Evolutionary conservation across 2,888 invertebrate species (phyloP).

Genomic region (Cephus pygmeus): DNA sequence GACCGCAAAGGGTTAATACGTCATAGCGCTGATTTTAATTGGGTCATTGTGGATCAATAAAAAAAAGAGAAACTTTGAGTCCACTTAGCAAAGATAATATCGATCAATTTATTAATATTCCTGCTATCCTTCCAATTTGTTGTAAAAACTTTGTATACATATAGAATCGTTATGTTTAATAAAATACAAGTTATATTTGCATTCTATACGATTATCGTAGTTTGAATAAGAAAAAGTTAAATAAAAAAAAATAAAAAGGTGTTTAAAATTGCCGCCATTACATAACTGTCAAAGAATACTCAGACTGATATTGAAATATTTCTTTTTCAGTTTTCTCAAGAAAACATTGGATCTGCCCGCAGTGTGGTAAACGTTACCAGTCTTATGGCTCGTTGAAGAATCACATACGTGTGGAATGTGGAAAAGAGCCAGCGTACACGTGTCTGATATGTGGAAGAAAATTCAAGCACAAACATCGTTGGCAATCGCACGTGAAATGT

Average conservation of each 20-base stretch:
- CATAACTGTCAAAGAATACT: no score
- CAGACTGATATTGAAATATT: background rate
- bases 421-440: slow-evolving; percentile 55
- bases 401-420: slow-evolving; percentile 57
- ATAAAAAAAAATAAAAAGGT: no score
- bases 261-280: no score
- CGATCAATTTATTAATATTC: no score
- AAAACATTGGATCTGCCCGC: slow-evolving; percentile 42
- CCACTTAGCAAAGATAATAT: no score
- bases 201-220: no score
- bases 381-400: slow-evolving; percentile 54
- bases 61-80: no score
- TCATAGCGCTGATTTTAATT: no score
- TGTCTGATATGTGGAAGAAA: slow-evolving; percentile 45
- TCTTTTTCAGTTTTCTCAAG: background rate
- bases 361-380: slow-evolving; percentile 55
- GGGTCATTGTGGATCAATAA: no score
- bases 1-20: no score
- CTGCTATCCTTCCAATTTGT: no score
- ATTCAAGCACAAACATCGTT: slow-evolving; percentile 31
- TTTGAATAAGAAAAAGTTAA: no score
- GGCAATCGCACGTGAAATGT: slow-evolving; percentile 28
- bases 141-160: slow-evolving; percentile 10
- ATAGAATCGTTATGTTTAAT: slow-evolving; percentile 4
- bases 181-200: slow-evolving; percentile 9